These are phyloP conservation scores for Laothoe populi DNA, from an alignment of 2,888 invertebrate genomes.

Conservation along the genomic window DNA sequence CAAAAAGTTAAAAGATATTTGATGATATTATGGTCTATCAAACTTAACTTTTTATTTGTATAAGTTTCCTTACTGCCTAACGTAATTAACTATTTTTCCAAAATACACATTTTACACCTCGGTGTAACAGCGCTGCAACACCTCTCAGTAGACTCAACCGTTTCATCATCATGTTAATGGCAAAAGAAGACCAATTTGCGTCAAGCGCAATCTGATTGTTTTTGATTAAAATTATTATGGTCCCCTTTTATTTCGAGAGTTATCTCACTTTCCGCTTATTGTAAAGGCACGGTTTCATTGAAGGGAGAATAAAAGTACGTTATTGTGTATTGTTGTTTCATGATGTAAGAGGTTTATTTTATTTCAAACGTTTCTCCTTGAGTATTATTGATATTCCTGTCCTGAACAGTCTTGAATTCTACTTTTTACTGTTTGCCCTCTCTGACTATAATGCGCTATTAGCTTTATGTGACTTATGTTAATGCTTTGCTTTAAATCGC, in stretches of 20 bases:
- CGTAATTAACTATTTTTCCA: too few relatives aligned
- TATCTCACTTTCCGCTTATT: constrained; percentile 22
- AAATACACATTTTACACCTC: constrained; percentile 35
- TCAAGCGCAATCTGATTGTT: constrained; percentile 77
- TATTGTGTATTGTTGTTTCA: background rate
- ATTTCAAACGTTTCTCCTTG: too few relatives aligned
- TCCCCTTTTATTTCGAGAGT: constrained; percentile 50
- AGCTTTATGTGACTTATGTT: too few relatives aligned
- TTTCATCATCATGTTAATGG: constrained; percentile 72
- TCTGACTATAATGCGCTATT: too few relatives aligned
- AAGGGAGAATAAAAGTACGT: background rate
- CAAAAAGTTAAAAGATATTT: too few relatives aligned
- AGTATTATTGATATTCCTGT: too few relatives aligned
- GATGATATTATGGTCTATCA: too few relatives aligned
- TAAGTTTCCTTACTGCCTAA: too few relatives aligned
- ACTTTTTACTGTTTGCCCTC: too few relatives aligned
- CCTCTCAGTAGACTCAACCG: constrained; percentile 55
- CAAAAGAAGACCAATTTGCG: constrained; percentile 73
- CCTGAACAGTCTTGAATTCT: too few relatives aligned
- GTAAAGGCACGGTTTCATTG: constrained; percentile 25
- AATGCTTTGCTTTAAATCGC: too few relatives aligned
- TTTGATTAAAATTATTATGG: constrained; percentile 81
- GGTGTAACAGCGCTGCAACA: constrained; percentile 48
- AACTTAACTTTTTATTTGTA: too few relatives aligned
- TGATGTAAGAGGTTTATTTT: background rate